Percentiles rank a stretch among this genome's conserved stretches.
These are phyloP conservation scores for Drosophila sulfurigaster DNA, from an alignment of 1,140 invertebrate species.

Conservation along the genomic window DNA sequence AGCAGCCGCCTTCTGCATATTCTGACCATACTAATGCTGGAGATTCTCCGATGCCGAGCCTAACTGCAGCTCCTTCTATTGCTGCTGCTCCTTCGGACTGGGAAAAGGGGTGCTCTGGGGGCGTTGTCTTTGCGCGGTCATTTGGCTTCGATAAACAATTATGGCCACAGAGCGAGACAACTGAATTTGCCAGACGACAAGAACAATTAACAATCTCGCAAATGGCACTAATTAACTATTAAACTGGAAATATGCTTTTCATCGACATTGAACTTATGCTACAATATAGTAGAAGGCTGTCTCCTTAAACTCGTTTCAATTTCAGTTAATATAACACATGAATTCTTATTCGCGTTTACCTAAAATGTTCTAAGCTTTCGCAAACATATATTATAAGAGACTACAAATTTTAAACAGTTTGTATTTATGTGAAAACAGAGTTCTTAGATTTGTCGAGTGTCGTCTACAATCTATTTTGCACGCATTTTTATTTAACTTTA, in stretches of 20 bases:
- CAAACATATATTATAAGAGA: too few relatives aligned
- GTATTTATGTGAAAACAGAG: too few relatives aligned
- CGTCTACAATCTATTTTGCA: too few relatives aligned
- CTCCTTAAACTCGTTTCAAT: background rate
- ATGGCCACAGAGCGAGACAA: slow-evolving; percentile 49
- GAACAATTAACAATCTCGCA: slow-evolving; percentile 72
- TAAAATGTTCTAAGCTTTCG: too few relatives aligned
- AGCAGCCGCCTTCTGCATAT: slow-evolving; percentile 17
- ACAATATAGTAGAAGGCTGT: background rate
- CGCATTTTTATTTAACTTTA: too few relatives aligned
- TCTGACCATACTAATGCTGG: background rate
- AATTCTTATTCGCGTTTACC: too few relatives aligned
- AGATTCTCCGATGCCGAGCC: background rate
- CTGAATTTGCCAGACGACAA: slow-evolving; percentile 68
- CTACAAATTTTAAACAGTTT: too few relatives aligned
- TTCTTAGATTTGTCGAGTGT: too few relatives aligned
- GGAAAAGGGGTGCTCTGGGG: background rate
- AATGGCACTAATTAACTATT: slow-evolving; percentile 78
- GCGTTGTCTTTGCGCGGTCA: slow-evolving; percentile 64
- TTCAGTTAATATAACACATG: background rate
- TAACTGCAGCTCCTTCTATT: background rate
- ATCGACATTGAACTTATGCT: slow-evolving; percentile 25
- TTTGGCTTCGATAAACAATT: slow-evolving; percentile 76
- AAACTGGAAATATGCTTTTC: slow-evolving; percentile 42
- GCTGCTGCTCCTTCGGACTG: background rate